Conservation (phyloP, 2,113 vertebrate genomes). For the Malurus melanocephalus region DNA sequence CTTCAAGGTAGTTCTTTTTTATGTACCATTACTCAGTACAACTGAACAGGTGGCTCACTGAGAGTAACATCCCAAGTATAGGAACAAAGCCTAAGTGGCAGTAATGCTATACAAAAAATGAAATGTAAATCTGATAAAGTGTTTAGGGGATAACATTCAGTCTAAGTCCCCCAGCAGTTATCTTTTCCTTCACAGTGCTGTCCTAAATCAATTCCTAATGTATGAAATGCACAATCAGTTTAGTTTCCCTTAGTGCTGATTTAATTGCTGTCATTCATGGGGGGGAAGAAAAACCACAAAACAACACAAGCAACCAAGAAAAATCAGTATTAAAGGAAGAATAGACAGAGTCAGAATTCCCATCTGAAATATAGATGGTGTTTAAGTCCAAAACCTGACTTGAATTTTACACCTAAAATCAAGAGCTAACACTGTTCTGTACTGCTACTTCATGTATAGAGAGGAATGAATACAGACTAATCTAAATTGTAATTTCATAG, state of each 20-base stretch:
- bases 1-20: not conserved
- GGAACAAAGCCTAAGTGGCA: not conserved
- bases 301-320: not conserved
- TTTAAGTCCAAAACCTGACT: constrained; percentile 27
- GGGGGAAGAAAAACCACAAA: not conserved
- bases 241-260: not conserved
- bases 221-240: not conserved
- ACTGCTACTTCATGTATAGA: not conserved
- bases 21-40: not conserved
- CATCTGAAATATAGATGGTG: not conserved
- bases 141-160: not conserved
- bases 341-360: not conserved
- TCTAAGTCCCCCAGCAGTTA: not conserved
- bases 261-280: not conserved
- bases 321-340: not conserved
- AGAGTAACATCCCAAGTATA: not conserved
- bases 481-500: constrained; percentile 43
- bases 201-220: not conserved
- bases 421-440: not conserved
- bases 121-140: not conserved
- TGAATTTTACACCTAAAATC: constrained; percentile 38
- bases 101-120: not conserved
- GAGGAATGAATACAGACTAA: constrained; percentile 40
- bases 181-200: not conserved
- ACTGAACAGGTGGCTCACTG: not conserved